phyloP scores from a whole-genome alignment of 2,888 invertebrate genomes.

The Synanthedon andrenaeformis region DNA sequence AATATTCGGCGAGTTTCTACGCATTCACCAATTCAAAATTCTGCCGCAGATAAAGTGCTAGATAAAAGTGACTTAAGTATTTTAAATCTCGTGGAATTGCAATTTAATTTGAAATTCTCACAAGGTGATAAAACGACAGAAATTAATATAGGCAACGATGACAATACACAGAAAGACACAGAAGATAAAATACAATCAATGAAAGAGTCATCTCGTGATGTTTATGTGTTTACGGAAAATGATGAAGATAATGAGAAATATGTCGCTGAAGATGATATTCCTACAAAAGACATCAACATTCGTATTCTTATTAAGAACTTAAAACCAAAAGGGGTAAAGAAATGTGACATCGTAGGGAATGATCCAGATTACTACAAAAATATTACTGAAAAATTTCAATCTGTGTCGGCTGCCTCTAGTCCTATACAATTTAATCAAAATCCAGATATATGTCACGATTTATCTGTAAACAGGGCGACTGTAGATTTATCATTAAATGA shows the following conservation, averaged over 20 bases:
- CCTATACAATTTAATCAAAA: constrained; percentile 10
- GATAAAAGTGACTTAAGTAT: constrained; percentile 25
- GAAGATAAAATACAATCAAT: constrained; percentile 6
- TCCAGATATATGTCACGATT: constrained; percentile 15
- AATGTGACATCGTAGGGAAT: background rate
- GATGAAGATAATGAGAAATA: constrained; percentile 4
- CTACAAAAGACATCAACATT: constrained; percentile 40
- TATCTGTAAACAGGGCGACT: constrained; percentile 32
- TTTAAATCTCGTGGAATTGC: constrained; percentile 42
- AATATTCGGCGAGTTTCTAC: constrained; percentile 27
- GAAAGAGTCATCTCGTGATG: constrained; percentile 18
- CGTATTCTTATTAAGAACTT: constrained; percentile 41
- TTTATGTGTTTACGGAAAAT: constrained; percentile 26
- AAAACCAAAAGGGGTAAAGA: constrained; percentile 18
- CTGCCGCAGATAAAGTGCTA: constrained; percentile 11
- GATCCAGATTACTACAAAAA: constrained; percentile 27
- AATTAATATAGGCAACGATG: constrained; percentile 25
- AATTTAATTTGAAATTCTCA: constrained; percentile 38
- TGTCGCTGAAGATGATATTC: constrained; percentile 14
- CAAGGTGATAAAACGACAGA: constrained; percentile 35
- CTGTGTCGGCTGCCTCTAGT: constrained; percentile 42
- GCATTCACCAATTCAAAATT: constrained; percentile 15
- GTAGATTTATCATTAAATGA: constrained; percentile 23
- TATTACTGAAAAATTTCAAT: constrained; percentile 40
- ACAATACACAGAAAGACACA: constrained; percentile 4